Evolutionary conservation across 1,140 invertebrate species (phyloP), one percentile per base, ranked within the genome.

Genomic region (Brachionus asplanchnoidis): DNA sequence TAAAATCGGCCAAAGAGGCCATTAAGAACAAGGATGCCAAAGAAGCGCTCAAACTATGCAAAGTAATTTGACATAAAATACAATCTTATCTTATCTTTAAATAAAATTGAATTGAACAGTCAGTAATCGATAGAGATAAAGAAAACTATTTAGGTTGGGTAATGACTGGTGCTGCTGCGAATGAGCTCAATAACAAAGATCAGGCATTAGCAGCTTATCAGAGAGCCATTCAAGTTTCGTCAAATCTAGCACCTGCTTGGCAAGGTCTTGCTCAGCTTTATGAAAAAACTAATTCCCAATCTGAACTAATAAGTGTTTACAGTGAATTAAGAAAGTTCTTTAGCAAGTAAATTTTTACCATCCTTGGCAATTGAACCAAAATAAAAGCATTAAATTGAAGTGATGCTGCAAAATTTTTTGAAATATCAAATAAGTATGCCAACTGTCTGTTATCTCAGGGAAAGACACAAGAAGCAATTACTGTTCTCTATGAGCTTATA

Each of bases 1-100:
- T 82, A 20, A 82, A 82, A 68, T 82, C 65, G 53, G 79, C 79
- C 53, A 82, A 82, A 46, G 79, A 82, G 28, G 79, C 79, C 50
- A 82, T 82, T 36, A 82, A 82, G 42, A 82, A 82, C 17, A 60
- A 68, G 66, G 79, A 82, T 44, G 32, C 53, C 14, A 68, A 60
- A 60, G 79, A 82, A 44, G 79, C 79, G 9, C 65, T 82, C 36
- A 82, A 82, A 65, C 6, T 65, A 7, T 82, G 79, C 53, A 60
- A 68, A 82, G 77, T 80, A 80, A 80, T 53, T 46, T 20, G 32
- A 3, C 20, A 14, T 73, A 17, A 28, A 14, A 17, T 6, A 66
- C 1, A 32, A 14, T 3, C 36, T n/a, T 65, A 20, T 28, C 4
- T n/a, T n/a, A n/a, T 23, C 14, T 50, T 23, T n/a, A 44, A 8